A percentile compares a stretch with the other conserved stretches of the same genome.
These are phyloP conservation scores for Sebastes nivosus DNA, from an alignment of 2,797 vertebrate species.

Conservation along the genomic window DNA sequence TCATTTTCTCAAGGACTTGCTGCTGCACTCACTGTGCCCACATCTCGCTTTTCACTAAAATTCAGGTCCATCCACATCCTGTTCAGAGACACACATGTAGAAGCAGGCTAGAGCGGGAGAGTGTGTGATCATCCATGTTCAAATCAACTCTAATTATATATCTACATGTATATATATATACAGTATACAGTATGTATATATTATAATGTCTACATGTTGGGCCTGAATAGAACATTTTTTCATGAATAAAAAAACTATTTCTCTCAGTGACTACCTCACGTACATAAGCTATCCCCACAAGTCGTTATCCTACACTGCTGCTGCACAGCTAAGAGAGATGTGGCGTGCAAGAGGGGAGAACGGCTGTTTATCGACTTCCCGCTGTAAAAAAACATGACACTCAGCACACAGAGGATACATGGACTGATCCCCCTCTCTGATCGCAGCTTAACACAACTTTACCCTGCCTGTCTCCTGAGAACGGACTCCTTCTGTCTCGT, in stretches of 20 bases:
- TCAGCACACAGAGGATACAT: constrained; percentile 53
- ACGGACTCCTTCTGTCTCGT: constrained; percentile 5
- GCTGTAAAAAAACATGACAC: constrained; percentile 43
- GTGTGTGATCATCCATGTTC: neutral
- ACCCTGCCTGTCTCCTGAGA: constrained; percentile 48
- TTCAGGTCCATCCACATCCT: neutral
- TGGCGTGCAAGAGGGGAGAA: neutral
- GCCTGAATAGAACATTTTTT: no score
- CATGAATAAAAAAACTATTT: neutral
- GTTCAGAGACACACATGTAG: neutral
- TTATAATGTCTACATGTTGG: neutral
- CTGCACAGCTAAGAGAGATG: neutral
- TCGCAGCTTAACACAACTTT: constrained; percentile 68
- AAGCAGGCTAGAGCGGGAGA: neutral
- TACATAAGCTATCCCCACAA: neutral
- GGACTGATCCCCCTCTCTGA: constrained; percentile 62
- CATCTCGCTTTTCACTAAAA: neutral
- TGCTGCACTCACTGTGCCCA: neutral
- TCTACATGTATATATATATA: no score
- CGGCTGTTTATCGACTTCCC: constrained; percentile 49
- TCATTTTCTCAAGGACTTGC: neutral
- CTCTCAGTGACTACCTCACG: neutral
- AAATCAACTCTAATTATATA: no score
- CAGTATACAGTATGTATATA: no score
- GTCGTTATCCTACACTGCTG: neutral